These are phyloP conservation scores for Habropoda laboriosa DNA, from an alignment of 1,140 invertebrate species.

Conservation along the genomic window DNA sequence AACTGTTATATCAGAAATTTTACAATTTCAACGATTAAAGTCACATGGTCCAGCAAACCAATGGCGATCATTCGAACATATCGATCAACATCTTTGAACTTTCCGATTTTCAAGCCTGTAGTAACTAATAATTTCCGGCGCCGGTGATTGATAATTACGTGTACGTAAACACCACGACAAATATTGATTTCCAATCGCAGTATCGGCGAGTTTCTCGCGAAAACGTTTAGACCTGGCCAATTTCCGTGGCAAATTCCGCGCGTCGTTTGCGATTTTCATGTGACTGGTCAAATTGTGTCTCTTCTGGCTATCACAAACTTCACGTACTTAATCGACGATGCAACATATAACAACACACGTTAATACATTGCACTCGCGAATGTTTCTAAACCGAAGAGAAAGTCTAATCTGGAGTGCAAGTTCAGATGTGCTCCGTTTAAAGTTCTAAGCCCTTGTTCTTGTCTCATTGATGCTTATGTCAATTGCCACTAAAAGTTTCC, in stretches of 20 bases:
- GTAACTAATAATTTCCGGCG: slow-evolving; percentile 33
- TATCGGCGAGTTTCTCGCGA: background rate
- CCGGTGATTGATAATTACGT: slow-evolving; percentile 26
- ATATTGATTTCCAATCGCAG: slow-evolving; percentile 29
- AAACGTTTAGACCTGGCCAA: background rate
- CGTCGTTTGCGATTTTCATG: background rate
- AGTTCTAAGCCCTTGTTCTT: too few relatives aligned
- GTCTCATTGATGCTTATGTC: too few relatives aligned
- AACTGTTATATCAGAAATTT: background rate
- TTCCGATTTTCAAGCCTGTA: slow-evolving; percentile 1
- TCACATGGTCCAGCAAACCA: background rate
- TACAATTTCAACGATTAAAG: too few relatives aligned
- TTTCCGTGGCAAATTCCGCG: background rate
- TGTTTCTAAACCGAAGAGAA: too few relatives aligned
- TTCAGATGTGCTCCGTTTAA: too few relatives aligned
- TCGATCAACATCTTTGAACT: slow-evolving; percentile 15
- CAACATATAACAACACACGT: background rate
- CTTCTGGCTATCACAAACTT: background rate
- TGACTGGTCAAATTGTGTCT: background rate
- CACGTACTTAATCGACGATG: background rate
- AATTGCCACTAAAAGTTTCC: too few relatives aligned
- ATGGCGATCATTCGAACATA: too few relatives aligned
- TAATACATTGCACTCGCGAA: too few relatives aligned
- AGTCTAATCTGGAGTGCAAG: too few relatives aligned
- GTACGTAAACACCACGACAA: background rate